A percentile compares a stretch with the other conserved stretches of the same genome.
Evolutionary conservation across 2,113 vertebrate species (phyloP).

Genomic region (Speoplatyrhinus poulsoni): DNA sequence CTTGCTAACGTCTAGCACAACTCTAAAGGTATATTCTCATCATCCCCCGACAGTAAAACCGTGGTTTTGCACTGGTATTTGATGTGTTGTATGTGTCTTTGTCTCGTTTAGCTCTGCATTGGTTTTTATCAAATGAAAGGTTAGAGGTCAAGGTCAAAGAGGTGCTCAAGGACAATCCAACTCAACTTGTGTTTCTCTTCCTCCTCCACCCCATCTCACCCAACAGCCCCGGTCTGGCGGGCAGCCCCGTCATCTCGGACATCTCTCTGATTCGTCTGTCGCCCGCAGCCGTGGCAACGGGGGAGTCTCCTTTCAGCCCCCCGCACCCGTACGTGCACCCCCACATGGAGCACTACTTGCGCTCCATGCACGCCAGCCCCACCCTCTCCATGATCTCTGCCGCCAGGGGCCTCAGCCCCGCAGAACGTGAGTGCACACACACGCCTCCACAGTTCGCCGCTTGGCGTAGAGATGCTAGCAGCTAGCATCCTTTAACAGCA

Average conservation of each 20-base stretch:
- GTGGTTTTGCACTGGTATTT: too few relatives aligned
- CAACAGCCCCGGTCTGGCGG: slow-evolving; percentile 82
- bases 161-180: neutral
- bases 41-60: too few relatives aligned
- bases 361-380: slow-evolving; percentile 89
- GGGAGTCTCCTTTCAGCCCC: slow-evolving; percentile 84
- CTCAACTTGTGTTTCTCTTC: slow-evolving; percentile 30
- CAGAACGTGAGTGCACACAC: slow-evolving; percentile 80
- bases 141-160: too few relatives aligned
- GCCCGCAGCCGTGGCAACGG: slow-evolving; percentile 77
- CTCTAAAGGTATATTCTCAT: too few relatives aligned
- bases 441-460: too few relatives aligned
- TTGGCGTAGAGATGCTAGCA: neutral
- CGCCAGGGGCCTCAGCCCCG: slow-evolving; percentile 87
- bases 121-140: too few relatives aligned
- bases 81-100: too few relatives aligned
- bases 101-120: too few relatives aligned
- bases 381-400: slow-evolving; percentile 91
- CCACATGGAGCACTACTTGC: slow-evolving; percentile 96
- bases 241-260: slow-evolving; percentile 90
- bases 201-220: slow-evolving; percentile 26
- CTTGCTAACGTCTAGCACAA: too few relatives aligned
- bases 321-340: slow-evolving; percentile 86
- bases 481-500: neutral
- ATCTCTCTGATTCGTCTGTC: slow-evolving; percentile 94